phyloP scores from a whole-genome alignment of 2,888 invertebrate species.

The Chironomus tentans region DNA sequence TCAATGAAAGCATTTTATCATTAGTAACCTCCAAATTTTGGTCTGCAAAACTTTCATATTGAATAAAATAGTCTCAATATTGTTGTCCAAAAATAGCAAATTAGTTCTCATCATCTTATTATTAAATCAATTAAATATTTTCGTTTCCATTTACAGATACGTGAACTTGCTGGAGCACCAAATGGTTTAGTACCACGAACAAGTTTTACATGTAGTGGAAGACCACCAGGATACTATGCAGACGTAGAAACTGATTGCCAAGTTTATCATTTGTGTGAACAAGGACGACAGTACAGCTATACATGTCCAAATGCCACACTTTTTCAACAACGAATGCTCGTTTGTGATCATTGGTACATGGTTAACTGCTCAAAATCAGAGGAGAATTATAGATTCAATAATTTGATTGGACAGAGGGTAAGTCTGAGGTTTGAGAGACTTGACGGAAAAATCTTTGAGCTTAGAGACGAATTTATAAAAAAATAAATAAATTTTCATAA shows the following conservation, averaged over 20 bases:
- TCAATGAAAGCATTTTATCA: too few relatives aligned
- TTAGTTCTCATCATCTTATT: too few relatives aligned
- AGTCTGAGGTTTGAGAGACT: neutral
- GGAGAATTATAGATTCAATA: slow-evolving; percentile 58
- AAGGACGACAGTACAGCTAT: slow-evolving; percentile 68
- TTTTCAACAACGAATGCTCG: slow-evolving; percentile 70
- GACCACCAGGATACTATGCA: slow-evolving; percentile 63
- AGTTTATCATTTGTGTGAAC: slow-evolving; percentile 72
- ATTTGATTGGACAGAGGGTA: slow-evolving; percentile 52
- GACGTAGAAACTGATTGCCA: slow-evolving; percentile 66
- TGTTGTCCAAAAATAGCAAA: too few relatives aligned
- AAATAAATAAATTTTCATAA: too few relatives aligned
- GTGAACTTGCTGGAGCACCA: neutral
- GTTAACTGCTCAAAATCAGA: slow-evolving; percentile 66
- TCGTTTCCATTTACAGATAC: neutral
- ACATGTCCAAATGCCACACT: slow-evolving; percentile 69
- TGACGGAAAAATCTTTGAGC: too few relatives aligned
- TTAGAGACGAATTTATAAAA: too few relatives aligned
- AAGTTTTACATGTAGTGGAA: slow-evolving; percentile 56
- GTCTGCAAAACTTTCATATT: too few relatives aligned
- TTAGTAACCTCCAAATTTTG: too few relatives aligned
- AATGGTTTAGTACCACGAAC: slow-evolving; percentile 39
- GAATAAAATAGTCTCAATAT: too few relatives aligned
- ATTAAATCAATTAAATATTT: too few relatives aligned
- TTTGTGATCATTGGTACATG: slow-evolving; percentile 74